These are phyloP conservation scores for Thysanoteuthis rhombus DNA, from an alignment of 2,888 invertebrate species.

Conservation along the genomic window DNA sequence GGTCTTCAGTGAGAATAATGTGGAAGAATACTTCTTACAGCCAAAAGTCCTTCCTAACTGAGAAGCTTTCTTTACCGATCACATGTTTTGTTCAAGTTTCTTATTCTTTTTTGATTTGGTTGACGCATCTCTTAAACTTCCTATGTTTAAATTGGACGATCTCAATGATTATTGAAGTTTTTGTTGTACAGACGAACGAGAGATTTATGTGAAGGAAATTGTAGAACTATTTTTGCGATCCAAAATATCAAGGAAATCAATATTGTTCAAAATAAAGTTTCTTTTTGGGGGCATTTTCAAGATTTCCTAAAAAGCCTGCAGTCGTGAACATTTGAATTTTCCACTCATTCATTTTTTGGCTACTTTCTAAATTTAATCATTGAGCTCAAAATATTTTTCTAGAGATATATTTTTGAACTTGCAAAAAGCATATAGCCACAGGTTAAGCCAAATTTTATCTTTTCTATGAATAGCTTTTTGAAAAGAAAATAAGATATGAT, in stretches of 20 bases:
- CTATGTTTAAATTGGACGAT: not conserved
- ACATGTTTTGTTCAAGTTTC: not conserved
- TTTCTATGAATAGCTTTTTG: not conserved
- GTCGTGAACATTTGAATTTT: not conserved
- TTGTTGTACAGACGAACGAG: not conserved
- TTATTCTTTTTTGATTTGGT: not conserved
- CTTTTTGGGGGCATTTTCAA: not conserved
- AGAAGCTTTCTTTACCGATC: too few relatives aligned
- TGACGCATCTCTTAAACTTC: not conserved
- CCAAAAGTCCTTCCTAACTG: too few relatives aligned
- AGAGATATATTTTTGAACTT: not conserved
- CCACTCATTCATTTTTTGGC: not conserved
- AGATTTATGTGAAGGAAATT: not conserved
- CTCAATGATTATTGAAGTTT: not conserved
- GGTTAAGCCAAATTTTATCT: not conserved
- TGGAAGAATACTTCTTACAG: too few relatives aligned
- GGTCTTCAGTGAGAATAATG: too few relatives aligned
- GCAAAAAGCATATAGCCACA: not conserved
- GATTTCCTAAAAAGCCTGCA: not conserved
- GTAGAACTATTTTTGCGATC: not conserved
- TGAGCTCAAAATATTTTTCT: not conserved
- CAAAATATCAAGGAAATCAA: not conserved
- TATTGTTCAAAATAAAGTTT: not conserved
- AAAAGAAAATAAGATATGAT: not conserved
- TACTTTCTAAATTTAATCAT: not conserved